Evolutionary conservation across 1,140 invertebrate genomes (phyloP).

Genomic region (Calliphora vicina): DNA sequence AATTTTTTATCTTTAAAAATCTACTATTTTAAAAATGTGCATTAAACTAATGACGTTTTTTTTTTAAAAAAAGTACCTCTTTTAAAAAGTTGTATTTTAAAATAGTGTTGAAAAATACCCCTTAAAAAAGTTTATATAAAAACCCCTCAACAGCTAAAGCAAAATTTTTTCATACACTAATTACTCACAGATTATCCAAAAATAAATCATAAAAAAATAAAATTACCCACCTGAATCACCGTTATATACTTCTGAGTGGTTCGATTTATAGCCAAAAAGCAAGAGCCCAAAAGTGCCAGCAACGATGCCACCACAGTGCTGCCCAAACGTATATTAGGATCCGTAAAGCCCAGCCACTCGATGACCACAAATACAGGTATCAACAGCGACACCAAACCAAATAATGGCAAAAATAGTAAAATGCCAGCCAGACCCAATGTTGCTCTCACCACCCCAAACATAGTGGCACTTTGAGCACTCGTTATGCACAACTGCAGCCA

Average conservation of each 20-base stretch:
- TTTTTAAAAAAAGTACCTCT: too few species aligned
- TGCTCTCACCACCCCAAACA: conserved; percentile 79
- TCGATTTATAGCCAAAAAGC: conserved; percentile 70
- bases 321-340: conserved; percentile 69
- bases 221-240: conserved; percentile 67
- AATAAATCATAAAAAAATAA: too few species aligned
- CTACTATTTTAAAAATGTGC: too few species aligned
- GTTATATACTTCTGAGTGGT: conserved; percentile 72
- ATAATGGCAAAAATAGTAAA: conserved; percentile 78
- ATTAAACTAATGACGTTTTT: too few species aligned
- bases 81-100: too few species aligned
- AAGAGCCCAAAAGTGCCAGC: conserved; percentile 69
- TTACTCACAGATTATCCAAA: too few species aligned
- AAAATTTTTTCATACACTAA: too few species aligned
- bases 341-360: conserved; percentile 74
- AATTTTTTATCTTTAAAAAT: too few species aligned
- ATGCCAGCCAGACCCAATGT: conserved; percentile 79
- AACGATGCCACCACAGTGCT: conserved; percentile 67
- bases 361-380: conserved; percentile 76
- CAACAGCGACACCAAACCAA: conserved; percentile 77
- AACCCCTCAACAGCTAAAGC: too few species aligned
- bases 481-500: conserved; percentile 86
- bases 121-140: too few species aligned
- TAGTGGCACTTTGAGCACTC: conserved; percentile 80
- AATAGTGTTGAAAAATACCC: too few species aligned